Evolutionary conservation across 2,113 vertebrate species (phyloP), one percentile per base, ranked within the genome.

Genomic region (Atractosteus spatula): DNA sequence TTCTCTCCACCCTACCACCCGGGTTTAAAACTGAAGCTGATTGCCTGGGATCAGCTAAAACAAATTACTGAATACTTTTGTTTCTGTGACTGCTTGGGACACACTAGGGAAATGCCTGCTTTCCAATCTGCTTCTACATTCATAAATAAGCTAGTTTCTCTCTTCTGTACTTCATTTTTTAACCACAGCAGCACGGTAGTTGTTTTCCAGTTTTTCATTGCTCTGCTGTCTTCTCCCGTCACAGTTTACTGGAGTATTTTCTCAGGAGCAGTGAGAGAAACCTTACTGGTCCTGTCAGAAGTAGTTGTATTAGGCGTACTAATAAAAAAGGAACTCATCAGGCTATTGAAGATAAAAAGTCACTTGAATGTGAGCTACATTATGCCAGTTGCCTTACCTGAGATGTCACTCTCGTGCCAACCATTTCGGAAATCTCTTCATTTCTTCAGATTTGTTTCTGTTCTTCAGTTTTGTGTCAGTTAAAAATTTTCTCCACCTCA

Each of bases 41-140:
- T 77, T 80, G 80, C 78, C 78, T 77, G 54, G 11, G 62, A 74
- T 66, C 54, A 66, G 78, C 79, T 77, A 76, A 79, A 59, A 44
- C 43, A 65, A 71, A 73, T 68, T 68, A 67, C 70, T 75, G 74
- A 77, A 70, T n/a, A 71, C 76, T 70, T 78, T 70, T 77, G 71
- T 81, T 77, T 76, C 73, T 74, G 61, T 72, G 61, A 56, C 71
- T 17, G 63, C 74, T 71, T 69, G 66, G 66, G 71, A 65, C 63
- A 59, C 57, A 62, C 51, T 2, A n/a, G 63, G 55, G 63, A 67
- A 63, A 71, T 68, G 67, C 78, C 78, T 80, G 68, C 72, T 80
- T 75, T 70, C 41, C 55, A 5, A 3, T 29, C 43, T 45, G 70
- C 0, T 82, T 79, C 71, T 80, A 64, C 83, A 3, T 74, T 59